Percentiles rank a stretch among this genome's conserved stretches.
phyloP scores from a whole-genome alignment of 1,140 invertebrate species.

The Drosophila baimaii region DNA sequence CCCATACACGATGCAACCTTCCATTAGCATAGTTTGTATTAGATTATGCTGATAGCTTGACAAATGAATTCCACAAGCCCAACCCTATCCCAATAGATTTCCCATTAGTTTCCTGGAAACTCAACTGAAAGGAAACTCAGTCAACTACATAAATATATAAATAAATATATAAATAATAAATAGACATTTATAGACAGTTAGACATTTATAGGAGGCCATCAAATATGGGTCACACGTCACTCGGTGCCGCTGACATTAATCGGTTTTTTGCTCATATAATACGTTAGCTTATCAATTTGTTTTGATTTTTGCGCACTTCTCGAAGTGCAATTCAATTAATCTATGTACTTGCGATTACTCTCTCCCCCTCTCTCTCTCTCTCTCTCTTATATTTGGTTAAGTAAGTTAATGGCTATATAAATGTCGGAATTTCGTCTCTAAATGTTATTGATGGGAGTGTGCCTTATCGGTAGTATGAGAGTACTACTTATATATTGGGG shows the following conservation, averaged over 20 bases:
- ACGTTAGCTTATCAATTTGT: constrained; percentile 41
- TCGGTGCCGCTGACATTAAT: constrained; percentile 1
- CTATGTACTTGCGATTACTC: background rate
- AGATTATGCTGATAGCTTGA: constrained; percentile 40
- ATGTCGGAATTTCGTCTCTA: constrained; percentile 8
- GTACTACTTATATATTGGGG: no score
- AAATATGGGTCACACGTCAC: constrained; percentile 36
- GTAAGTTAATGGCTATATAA: constrained; percentile 29
- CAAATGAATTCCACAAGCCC: constrained; percentile 11
- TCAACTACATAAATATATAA: background rate
- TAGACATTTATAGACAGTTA: constrained; percentile 2
- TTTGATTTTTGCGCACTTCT: constrained; percentile 41
- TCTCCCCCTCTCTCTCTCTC: no score
- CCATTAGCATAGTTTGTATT: constrained; percentile 43
- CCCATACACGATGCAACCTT: constrained; percentile 11
- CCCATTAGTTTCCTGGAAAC: background rate
- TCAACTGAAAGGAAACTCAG: background rate
- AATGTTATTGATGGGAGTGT: no score
- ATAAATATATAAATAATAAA: background rate
- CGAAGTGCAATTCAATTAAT: constrained; percentile 37
- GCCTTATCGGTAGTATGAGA: no score
- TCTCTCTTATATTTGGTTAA: no score
- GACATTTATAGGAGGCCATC: constrained; percentile 1
- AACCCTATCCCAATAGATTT: constrained; percentile 28
- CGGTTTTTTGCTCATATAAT: constrained; percentile 16